phyloP scores from a whole-genome alignment of 2,113 vertebrate genomes.

The Antennarius striatus region DNA sequence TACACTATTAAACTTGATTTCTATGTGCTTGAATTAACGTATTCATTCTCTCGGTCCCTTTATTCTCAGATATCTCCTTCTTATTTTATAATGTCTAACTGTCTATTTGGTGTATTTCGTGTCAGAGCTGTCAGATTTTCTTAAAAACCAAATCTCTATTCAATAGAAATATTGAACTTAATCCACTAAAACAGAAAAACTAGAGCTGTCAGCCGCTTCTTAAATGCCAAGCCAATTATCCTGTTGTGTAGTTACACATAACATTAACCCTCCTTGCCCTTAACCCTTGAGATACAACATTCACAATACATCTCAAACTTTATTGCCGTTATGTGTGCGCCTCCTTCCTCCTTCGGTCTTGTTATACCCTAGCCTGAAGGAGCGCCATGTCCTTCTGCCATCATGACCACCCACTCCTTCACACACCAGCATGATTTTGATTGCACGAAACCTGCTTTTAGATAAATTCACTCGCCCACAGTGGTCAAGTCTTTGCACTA shows the following conservation, averaged over 20 bases:
- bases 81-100: not conserved
- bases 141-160: not conserved
- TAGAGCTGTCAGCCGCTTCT: not conserved
- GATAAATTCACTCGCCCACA: slow-evolving; percentile 41
- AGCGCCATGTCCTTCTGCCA: slow-evolving; percentile 22
- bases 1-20: not conserved
- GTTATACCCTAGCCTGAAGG: not conserved
- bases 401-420: slow-evolving; percentile 44
- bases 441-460: slow-evolving; percentile 21
- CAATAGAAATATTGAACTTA: slow-evolving; percentile 14
- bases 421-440: slow-evolving; percentile 13
- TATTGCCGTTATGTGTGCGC: not conserved
- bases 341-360: slow-evolving; percentile 5
- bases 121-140: not conserved
- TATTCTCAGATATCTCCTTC: not conserved
- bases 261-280: slow-evolving; percentile 19
- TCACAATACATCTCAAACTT: slow-evolving; percentile 16
- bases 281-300: not conserved
- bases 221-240: slow-evolving; percentile 30
- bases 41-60: not conserved
- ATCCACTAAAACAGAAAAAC: slow-evolving; percentile 1
- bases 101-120: not conserved
- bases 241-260: slow-evolving; percentile 5
- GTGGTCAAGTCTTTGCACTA: slow-evolving; percentile 34
- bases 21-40: not conserved